Percentiles rank a stretch among this genome's conserved stretches.
Evolutionary conservation across 2,888 invertebrate species (phyloP).

Genomic region (Dryocosmus kuriphilus): DNA sequence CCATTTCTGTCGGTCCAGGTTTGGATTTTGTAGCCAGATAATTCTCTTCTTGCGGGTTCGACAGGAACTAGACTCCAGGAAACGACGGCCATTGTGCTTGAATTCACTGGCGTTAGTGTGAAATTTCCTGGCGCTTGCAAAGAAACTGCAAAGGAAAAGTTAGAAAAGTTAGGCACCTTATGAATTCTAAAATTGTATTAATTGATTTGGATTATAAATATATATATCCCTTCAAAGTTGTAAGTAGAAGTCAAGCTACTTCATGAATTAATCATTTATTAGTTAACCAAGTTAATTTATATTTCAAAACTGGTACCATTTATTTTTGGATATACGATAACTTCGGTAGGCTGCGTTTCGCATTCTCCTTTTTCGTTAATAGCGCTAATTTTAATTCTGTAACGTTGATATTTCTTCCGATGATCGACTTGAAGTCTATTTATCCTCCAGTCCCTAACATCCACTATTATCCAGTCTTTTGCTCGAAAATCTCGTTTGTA

Average conservation of each 20-base stretch:
- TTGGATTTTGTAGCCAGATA: conserved; percentile 97
- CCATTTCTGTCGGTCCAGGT: conserved; percentile 93
- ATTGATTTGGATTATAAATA: too few species aligned
- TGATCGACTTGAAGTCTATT: conserved; percentile 85
- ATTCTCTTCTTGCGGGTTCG: conserved; percentile 92
- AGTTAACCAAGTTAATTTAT: not conserved
- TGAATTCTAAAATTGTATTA: not conserved
- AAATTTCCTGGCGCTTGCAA: conserved; percentile 90
- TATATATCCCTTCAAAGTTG: not conserved
- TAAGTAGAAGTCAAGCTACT: too few species aligned
- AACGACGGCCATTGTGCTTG: conserved; percentile 90
- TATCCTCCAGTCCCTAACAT: conserved; percentile 89
- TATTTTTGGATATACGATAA: conserved; percentile 96
- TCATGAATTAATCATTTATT: too few species aligned
- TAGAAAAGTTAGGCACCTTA: not conserved
- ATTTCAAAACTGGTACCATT: conserved; percentile 80
- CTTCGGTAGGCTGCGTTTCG: conserved; percentile 87
- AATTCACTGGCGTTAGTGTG: conserved; percentile 86
- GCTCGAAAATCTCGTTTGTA: conserved; percentile 90
- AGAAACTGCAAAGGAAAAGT: conserved; percentile 80
- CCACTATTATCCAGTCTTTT: conserved; percentile 83
- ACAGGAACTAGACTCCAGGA: conserved; percentile 93
- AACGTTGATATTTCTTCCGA: conserved; percentile 94
- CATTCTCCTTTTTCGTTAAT: conserved; percentile 93
- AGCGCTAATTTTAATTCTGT: conserved; percentile 93